Evolutionary conservation across 2,113 vertebrate genomes (phyloP), one percentile per base, ranked within the genome.

Genomic region (Pomatorhinus ruficollis): DNA sequence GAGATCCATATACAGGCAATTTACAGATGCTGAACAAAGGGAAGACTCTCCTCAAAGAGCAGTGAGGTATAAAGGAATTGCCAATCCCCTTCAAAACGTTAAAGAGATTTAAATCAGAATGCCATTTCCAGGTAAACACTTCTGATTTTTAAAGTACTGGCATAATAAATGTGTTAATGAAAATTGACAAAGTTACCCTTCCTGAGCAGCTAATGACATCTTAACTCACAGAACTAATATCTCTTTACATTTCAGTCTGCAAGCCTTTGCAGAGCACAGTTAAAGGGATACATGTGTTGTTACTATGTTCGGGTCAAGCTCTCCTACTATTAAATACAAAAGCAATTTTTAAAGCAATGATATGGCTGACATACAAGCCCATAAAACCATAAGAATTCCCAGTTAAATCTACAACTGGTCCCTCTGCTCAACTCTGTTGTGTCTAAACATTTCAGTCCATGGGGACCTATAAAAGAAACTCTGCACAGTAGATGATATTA

Each of bases 321-420:
- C 68, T 89, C 28, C 40, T 87, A 50, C 84, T 85, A 95, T 76
- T 95, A 94, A 96, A 87, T 45, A 90, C 60, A 89, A 90, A 97
- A 92, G 69, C 96, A 96, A 92, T 94, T 94, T 96, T 96, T 75
- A 96, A 93, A 92, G 83, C 86, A 92, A 50, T 91, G 86, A 79
- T 94, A 92, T 69, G 57, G 53, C 83, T 95, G 86, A 87, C 44
- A 92, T 89, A 92, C 57, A 87, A 92, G 77, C 69, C 65, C 83
- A 75, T 94, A 96, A 96, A 97, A 39, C 1, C 49, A 27, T 81
- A 90, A 88, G 79, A 82, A 82, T 92, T 84, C 64, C 74, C 21
- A 25, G 53, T 82, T 93, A 96, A 96, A 87, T 94, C 86, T 93
- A 81, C 79, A 89, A 89, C 56, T 83, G 86, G 49, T 18, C 77